Evolutionary conservation across 2,113 vertebrate species (phyloP).

Genomic region (Oreochromis aureus): DNA sequence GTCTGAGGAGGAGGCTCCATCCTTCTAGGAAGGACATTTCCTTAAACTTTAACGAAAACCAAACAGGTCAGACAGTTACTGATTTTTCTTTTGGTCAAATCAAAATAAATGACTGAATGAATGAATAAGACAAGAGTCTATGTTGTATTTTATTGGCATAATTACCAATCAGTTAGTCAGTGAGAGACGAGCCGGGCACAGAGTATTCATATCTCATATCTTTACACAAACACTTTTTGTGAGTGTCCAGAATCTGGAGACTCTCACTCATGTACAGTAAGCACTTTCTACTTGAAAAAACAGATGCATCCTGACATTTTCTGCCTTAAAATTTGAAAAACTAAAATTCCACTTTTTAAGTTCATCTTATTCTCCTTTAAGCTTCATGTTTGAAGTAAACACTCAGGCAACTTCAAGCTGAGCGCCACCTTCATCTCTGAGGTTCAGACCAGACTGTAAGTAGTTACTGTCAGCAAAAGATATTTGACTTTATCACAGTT

Average conservation of each 20-base stretch:
- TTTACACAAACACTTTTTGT: too few relatives aligned
- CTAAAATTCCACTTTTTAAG: not conserved
- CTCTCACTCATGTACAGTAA: not conserved
- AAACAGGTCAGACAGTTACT: not conserved
- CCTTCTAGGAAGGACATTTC: too few relatives aligned
- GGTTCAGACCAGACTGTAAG: not conserved
- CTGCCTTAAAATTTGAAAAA: not conserved
- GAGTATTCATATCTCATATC: not conserved
- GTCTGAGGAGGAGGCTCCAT: not conserved
- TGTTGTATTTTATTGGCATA: not conserved
- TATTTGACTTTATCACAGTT: not conserved
- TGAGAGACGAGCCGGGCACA: not conserved
- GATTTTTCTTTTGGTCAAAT: not conserved
- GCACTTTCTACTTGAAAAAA: fast-evolving
- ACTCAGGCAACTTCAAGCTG: not conserved
- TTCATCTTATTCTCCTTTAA: not conserved
- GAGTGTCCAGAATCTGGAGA: not conserved
- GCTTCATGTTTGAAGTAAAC: not conserved
- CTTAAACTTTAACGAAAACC: fast-evolving
- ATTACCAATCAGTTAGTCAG: not conserved
- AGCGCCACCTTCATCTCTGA: not conserved
- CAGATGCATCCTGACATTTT: not conserved
- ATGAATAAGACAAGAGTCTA: not conserved
- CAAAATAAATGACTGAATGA: not conserved
- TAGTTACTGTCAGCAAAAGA: not conserved